Conservation (phyloP, 2,113 vertebrate species). For the Urocitellus parryii region DNA sequence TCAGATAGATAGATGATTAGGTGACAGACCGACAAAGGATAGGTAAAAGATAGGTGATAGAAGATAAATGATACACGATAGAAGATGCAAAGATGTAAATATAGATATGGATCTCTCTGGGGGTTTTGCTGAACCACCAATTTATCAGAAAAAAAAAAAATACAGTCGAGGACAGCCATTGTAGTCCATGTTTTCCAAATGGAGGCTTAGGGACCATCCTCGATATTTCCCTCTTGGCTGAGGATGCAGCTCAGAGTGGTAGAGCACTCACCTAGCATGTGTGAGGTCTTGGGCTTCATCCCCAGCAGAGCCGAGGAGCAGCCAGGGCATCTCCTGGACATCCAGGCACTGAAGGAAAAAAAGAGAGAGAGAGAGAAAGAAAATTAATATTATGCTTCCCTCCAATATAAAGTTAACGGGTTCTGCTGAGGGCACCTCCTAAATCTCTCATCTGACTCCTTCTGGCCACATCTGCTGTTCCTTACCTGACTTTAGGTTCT, state of each 20-base stretch:
- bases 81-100: not conserved
- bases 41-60: not conserved
- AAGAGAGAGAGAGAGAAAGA: not conserved
- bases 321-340: too few species aligned
- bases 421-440: not conserved
- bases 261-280: not conserved
- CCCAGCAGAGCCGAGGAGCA: not conserved
- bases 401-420: not conserved
- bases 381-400: not conserved
- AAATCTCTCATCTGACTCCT: not conserved
- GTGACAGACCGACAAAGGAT: not conserved
- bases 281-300: not conserved
- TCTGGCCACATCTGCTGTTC: not conserved
- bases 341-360: not conserved
- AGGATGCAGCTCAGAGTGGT: not conserved
- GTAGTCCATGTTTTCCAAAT: not conserved
- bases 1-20: not conserved
- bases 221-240: not conserved
- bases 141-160: not conserved
- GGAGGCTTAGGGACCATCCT: not conserved
- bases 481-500: not conserved
- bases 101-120: not conserved
- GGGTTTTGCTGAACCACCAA: not conserved
- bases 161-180: not conserved
- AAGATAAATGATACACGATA: not conserved